These are phyloP conservation scores for Embidobia sp. DNA, from an alignment of 2,888 invertebrate genomes.

Conservation along the genomic window DNA sequence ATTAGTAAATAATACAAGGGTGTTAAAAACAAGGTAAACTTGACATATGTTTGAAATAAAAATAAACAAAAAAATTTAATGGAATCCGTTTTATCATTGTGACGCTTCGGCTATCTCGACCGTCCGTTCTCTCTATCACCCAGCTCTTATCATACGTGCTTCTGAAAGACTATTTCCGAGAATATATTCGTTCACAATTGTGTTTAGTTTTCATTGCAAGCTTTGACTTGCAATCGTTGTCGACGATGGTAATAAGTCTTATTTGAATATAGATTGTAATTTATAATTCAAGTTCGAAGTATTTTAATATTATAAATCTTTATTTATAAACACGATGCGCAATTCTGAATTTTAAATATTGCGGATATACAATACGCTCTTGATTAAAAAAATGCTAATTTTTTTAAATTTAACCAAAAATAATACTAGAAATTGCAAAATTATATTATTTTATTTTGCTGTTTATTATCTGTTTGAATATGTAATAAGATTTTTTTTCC, in stretches of 20 bases:
- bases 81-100: background rate
- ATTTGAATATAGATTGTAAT: background rate
- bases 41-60: background rate
- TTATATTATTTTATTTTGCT: too few species aligned
- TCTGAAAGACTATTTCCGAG: constrained; percentile 27
- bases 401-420: too few species aligned
- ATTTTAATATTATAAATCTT: too few species aligned
- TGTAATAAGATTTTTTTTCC: too few species aligned
- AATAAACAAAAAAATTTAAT: background rate
- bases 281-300: too few species aligned
- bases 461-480: too few species aligned
- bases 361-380: too few species aligned
- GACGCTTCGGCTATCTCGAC: constrained; percentile 10
- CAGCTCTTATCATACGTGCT: constrained; percentile 13
- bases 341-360: too few species aligned
- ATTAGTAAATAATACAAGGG: background rate
- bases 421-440: too few species aligned
- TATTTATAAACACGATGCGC: too few species aligned
- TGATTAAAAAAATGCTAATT: too few species aligned
- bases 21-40: background rate
- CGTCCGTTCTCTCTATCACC: constrained; percentile 25
- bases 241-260: background rate
- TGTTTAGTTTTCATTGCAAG: background rate
- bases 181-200: constrained; percentile 36
- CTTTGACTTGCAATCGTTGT: too few species aligned